A percentile compares a stretch with the other conserved stretches of the same genome.
These are phyloP conservation scores for Ictalurus furcatus DNA, from an alignment of 2,113 vertebrate genomes.

Conservation along the genomic window DNA sequence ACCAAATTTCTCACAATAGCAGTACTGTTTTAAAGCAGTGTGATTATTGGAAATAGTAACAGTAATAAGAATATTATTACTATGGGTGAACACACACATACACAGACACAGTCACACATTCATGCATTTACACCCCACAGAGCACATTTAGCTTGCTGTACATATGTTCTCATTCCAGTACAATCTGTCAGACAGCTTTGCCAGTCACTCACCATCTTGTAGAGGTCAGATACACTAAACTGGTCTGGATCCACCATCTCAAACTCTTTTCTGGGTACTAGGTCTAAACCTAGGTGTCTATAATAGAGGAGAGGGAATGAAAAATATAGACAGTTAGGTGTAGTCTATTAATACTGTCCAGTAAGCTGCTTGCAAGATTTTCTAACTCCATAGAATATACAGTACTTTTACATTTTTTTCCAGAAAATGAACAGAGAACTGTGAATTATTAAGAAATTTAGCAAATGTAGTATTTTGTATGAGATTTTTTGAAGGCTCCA, in stretches of 20 bases:
- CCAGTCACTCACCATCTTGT: slow-evolving; percentile 89
- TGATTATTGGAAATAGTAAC: not conserved
- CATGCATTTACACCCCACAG: slow-evolving; percentile 45
- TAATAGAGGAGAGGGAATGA: not conserved
- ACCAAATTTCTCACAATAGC: not conserved
- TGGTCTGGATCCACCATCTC: slow-evolving; percentile 96
- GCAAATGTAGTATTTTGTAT: not conserved
- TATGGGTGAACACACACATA: not conserved
- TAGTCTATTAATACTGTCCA: not conserved
- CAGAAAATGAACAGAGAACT: not conserved
- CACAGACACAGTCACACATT: slow-evolving; percentile 18
- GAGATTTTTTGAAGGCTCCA: not conserved
- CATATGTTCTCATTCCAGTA: slow-evolving; percentile 56
- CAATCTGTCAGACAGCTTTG: slow-evolving; percentile 35
- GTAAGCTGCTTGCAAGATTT: not conserved
- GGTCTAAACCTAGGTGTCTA: slow-evolving; percentile 93
- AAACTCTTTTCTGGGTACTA: slow-evolving; percentile 97
- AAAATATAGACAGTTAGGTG: not conserved
- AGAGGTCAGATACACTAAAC: slow-evolving; percentile 95
- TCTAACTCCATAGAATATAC: not conserved
- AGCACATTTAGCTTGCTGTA: slow-evolving; percentile 52
- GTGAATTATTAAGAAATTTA: not conserved
- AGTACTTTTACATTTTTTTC: not conserved
- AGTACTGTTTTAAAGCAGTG: too few species aligned
- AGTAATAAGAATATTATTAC: not conserved